Evolutionary conservation across 2,113 vertebrate species (phyloP).

Genomic region (Rhinolophus sinicus): DNA sequence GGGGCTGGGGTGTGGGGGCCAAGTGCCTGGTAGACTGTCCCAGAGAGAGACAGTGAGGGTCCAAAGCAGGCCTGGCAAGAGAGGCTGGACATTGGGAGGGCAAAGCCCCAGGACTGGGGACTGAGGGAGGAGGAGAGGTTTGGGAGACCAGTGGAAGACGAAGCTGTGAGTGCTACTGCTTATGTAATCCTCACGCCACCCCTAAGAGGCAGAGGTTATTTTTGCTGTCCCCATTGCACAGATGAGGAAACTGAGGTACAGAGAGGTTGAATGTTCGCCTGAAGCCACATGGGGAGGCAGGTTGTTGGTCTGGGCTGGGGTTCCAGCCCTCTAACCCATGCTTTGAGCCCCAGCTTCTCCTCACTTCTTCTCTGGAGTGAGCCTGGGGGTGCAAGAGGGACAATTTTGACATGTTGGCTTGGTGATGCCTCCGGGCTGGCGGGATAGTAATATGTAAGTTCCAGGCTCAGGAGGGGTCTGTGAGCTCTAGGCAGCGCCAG

Average conservation of each 20-base stretch:
- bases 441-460: neutral
- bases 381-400: too few relatives aligned
- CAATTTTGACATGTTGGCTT: rapidly evolving
- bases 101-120: neutral
- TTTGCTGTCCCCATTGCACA: neutral
- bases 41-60: neutral
- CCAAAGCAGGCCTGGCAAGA: neutral
- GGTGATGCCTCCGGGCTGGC: neutral
- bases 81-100: neutral
- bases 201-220: neutral
- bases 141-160: neutral
- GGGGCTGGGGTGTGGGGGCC: neutral
- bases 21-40: neutral
- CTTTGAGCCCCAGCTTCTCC: neutral
- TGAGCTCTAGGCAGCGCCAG: neutral
- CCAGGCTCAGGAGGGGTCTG: neutral
- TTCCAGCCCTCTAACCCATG: neutral
- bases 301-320: neutral
- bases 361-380: neutral
- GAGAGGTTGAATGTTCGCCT: neutral
- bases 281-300: rapidly evolving
- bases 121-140: neutral
- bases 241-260: neutral
- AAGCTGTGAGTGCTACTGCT: rapidly evolving
- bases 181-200: rapidly evolving